Evolutionary conservation across 2,113 vertebrate species (phyloP).

Genomic region (Climacteris rufus): DNA sequence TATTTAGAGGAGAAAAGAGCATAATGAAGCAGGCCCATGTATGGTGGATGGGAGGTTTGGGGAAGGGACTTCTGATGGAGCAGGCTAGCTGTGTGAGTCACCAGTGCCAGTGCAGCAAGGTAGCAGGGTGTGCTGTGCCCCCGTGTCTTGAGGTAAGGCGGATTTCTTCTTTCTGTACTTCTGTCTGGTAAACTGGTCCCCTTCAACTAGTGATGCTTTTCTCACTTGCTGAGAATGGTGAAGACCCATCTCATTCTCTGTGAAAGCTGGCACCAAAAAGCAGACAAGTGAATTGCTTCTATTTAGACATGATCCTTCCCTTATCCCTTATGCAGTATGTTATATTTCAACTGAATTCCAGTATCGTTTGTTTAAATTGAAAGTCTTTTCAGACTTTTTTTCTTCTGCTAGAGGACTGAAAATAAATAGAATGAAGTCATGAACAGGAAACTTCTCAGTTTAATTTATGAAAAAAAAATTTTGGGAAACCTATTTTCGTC

Average conservation of each 20-base stretch:
- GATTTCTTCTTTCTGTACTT: background rate
- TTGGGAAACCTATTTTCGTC: background rate
- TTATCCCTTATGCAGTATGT: background rate
- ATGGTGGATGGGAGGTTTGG: background rate
- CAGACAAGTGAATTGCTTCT: background rate
- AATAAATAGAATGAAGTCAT: background rate
- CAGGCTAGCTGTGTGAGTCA: background rate
- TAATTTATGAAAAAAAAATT: background rate
- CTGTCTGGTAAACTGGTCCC: background rate
- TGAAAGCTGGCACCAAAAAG: background rate
- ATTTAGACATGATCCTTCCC: background rate
- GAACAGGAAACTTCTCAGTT: background rate
- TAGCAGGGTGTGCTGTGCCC: rapidly evolving
- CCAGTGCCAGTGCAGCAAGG: rapidly evolving
- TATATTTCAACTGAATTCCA: background rate
- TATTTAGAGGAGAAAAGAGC: background rate
- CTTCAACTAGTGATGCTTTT: rapidly evolving
- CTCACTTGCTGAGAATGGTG: rapidly evolving
- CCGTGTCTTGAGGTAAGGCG: rapidly evolving
- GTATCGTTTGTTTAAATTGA: background rate
- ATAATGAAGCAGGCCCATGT: background rate
- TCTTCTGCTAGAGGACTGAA: background rate
- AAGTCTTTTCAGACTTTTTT: background rate
- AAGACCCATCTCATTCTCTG: background rate
- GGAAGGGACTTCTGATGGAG: background rate